A percentile compares a stretch with the other conserved stretches of the same genome.
These are phyloP conservation scores for Vidua macroura DNA, from an alignment of 2,113 vertebrate species.

Conservation along the genomic window DNA sequence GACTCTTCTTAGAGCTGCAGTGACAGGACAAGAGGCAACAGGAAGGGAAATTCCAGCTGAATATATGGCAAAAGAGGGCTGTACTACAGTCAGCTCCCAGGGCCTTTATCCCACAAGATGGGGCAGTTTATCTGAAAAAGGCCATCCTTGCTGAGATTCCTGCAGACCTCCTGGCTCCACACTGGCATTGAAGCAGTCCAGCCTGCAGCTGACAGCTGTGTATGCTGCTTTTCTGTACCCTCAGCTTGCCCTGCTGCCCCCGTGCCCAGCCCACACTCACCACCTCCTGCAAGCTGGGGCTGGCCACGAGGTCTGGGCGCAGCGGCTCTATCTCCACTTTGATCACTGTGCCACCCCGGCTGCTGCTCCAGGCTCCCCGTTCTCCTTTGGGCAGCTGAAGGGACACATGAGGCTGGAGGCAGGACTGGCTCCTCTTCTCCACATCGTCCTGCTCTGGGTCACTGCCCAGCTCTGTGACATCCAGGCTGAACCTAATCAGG, in stretches of 20 bases:
- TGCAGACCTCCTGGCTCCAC: neutral
- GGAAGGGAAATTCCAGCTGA: neutral
- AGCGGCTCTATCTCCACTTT: constrained; percentile 28
- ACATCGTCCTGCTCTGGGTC: constrained; percentile 77
- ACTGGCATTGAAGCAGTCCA: neutral
- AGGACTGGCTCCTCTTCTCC: constrained; percentile 25
- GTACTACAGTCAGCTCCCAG: neutral
- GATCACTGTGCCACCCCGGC: neutral
- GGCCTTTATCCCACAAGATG: neutral
- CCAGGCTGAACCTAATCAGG: constrained; percentile 82
- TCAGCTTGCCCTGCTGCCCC: neutral
- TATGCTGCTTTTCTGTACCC: neutral
- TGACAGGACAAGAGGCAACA: neutral
- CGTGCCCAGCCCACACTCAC: neutral
- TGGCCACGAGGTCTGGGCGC: fast-evolving
- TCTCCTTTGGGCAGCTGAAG: constrained; percentile 48
- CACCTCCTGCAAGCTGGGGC: neutral
- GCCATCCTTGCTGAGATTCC: neutral
- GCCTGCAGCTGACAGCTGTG: neutral
- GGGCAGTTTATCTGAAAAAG: neutral
- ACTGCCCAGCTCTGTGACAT: constrained; percentile 73
- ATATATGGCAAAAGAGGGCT: neutral
- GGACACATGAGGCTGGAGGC: constrained; percentile 1
- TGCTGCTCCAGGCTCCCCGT: constrained; percentile 34
- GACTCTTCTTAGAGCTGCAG: neutral